phyloP scores from a whole-genome alignment of 2,797 vertebrate species.

The Morus bassanus region DNA sequence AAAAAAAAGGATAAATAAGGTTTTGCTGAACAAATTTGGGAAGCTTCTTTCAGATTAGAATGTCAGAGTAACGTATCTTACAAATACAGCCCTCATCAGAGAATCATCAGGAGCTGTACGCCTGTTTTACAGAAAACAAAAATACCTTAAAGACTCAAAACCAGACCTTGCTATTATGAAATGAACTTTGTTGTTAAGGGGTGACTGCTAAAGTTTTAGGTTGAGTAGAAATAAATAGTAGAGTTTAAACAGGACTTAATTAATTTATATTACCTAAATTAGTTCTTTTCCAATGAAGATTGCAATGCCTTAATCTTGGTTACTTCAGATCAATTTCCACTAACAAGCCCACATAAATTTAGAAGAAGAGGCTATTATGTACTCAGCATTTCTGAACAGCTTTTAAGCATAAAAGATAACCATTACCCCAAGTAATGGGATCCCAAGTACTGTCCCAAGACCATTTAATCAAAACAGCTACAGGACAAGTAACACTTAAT shows the following conservation, averaged over 20 bases:
- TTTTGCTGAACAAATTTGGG: background rate
- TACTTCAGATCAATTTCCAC: background rate
- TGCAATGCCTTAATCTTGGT: background rate
- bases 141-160: background rate
- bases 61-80: background rate
- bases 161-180: background rate
- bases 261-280: background rate
- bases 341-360: background rate
- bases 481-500: background rate
- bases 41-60: background rate
- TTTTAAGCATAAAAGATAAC: background rate
- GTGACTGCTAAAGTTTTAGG: background rate
- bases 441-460: background rate
- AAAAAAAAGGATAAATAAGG: background rate
- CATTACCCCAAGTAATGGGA: background rate
- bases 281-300: background rate
- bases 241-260: background rate
- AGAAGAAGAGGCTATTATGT: background rate
- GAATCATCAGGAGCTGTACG: background rate
- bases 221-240: background rate
- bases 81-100: background rate
- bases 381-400: background rate
- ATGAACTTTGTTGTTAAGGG: background rate
- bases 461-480: background rate
- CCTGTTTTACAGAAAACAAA: background rate